Conservation (phyloP, 2,113 vertebrate species). For the Nothocercus julius region DNA sequence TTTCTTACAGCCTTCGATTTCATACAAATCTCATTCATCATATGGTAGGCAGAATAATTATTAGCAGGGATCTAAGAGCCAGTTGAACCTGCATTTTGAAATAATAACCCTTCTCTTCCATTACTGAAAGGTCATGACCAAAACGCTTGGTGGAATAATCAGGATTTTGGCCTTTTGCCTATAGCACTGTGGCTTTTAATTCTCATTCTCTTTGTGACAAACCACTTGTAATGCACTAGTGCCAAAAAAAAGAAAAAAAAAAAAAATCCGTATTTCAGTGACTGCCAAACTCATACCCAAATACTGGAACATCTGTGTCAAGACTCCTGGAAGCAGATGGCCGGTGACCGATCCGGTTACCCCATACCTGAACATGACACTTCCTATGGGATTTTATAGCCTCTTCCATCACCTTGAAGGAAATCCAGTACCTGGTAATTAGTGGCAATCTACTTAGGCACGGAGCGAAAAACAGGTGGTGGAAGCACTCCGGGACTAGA, state of each 20-base stretch:
- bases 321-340: no score
- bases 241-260: not conserved
- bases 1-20: not conserved
- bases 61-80: not conserved
- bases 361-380: fast-evolving
- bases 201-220: not conserved
- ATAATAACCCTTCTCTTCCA: not conserved
- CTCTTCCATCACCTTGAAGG: not conserved
- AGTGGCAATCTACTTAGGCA: not conserved
- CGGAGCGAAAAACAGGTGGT: not conserved
- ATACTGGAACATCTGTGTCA: not conserved
- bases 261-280: not conserved
- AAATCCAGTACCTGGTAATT: not conserved
- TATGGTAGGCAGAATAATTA: not conserved
- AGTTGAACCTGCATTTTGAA: not conserved
- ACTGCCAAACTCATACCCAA: not conserved
- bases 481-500: not conserved
- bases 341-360: not conserved
- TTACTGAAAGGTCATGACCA: not conserved
- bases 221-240: fast-evolving
- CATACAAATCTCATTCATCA: not conserved
- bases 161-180: not conserved
- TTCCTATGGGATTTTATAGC: no score
- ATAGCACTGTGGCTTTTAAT: not conserved
- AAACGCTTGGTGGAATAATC: not conserved